Percentiles rank a stretch among this genome's conserved stretches.
These are phyloP conservation scores for Pelobates fuscus DNA, from an alignment of 2,113 vertebrate genomes.

Conservation along the genomic window DNA sequence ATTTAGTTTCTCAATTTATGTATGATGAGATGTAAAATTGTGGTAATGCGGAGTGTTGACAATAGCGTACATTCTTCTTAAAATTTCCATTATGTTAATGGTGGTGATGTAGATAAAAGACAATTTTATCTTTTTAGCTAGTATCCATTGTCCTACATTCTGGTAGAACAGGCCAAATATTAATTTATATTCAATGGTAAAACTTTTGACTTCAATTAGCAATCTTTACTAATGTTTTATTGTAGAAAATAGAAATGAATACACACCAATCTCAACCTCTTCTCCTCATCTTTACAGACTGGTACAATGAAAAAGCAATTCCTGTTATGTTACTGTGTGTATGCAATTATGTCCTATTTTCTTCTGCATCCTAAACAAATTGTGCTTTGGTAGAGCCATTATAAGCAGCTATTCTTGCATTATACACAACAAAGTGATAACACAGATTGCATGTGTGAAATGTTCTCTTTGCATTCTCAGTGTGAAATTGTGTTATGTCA, in stretches of 20 bases:
- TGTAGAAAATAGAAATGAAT: conserved; percentile 21
- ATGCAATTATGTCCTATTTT: conserved; percentile 50
- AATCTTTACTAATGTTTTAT: conserved; percentile 41
- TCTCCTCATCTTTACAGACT: conserved; percentile 14
- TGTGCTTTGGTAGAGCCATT: conserved; percentile 35
- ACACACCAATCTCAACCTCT: conserved; percentile 31
- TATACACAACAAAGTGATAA: conserved; percentile 47
- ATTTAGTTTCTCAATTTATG: too few species aligned
- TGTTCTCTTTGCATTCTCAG: conserved; percentile 41
- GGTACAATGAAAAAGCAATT: conserved; percentile 39
- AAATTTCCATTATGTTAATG: too few species aligned
- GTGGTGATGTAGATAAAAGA: too few species aligned
- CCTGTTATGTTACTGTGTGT: conserved; percentile 38
- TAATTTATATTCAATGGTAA: conserved; percentile 31
- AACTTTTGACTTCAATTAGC: conserved; percentile 32
- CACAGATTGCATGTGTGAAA: conserved; percentile 38
- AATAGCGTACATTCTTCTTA: too few species aligned
- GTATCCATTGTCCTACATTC: too few species aligned
- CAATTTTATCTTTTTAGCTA: too few species aligned
- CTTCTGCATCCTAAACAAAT: conserved; percentile 48
- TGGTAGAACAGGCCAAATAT: conserved; percentile 1
- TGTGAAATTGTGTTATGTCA: conserved; percentile 46
- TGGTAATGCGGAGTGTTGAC: too few species aligned
- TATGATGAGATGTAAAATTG: too few species aligned
- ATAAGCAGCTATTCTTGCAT: conserved; percentile 37